These are phyloP conservation scores for Myrmophylax atrothorax DNA, from an alignment of 2,113 vertebrate genomes.

Conservation along the genomic window DNA sequence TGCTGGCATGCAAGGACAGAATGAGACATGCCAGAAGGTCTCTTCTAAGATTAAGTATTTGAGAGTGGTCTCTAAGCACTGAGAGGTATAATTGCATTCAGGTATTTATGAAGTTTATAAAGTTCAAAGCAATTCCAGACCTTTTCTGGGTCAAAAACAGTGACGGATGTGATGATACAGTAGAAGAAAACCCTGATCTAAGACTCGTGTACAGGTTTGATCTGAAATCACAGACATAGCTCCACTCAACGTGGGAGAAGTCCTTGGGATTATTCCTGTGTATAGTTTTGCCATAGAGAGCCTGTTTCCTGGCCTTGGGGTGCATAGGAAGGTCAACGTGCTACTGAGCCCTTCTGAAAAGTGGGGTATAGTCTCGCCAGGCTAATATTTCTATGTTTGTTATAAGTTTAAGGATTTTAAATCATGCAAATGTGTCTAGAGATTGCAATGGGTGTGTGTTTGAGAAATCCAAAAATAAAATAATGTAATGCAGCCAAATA, in stretches of 20 bases:
- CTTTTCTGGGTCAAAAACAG: not conserved
- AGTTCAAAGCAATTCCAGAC: conserved; percentile 24
- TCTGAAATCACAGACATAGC: not conserved
- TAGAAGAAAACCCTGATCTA: not conserved
- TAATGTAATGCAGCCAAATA: conserved; percentile 65
- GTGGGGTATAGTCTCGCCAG: not conserved
- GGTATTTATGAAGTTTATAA: conserved; percentile 1
- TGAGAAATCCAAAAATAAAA: conserved; percentile 69
- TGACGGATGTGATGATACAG: not conserved
- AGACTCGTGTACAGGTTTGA: not conserved
- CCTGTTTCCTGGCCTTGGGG: not conserved
- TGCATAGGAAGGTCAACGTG: not conserved
- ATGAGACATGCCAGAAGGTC: conserved; percentile 5
- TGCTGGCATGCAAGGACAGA: not conserved
- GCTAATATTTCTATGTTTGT: conserved; percentile 16
- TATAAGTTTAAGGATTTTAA: conserved; percentile 23
- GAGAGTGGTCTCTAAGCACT: not conserved
- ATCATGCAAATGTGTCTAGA: conserved; percentile 29
- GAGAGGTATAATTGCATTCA: not conserved
- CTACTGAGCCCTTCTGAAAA: not conserved
- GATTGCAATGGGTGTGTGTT: conserved; percentile 32
- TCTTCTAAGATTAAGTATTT: not conserved
- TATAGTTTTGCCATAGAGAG: not conserved
- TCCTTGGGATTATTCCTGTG: not conserved
- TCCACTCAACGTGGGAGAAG: not conserved